Base-by-base conservation (phyloP, 2,888 invertebrate genomes). In the Agrochola lota region DNA sequence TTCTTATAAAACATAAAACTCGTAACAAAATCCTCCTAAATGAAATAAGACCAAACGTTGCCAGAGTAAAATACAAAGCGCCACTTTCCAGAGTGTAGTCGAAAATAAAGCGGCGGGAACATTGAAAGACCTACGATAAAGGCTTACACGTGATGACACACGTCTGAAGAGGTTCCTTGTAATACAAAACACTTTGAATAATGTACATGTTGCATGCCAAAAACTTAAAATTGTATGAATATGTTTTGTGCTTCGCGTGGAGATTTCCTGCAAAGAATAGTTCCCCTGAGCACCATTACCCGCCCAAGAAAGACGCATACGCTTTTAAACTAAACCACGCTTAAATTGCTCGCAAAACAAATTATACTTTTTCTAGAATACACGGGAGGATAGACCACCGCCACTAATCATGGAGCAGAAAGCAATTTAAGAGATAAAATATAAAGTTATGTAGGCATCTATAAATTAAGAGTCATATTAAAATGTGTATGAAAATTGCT, bases 251-350 rank as follows among this genome's bases (percentile, higher is more conserved):
- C 89, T 89, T 82, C 89, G 89, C 81, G 83, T 84, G 81, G 85
- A 90, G 90, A 90, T 91, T 91, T 87, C 79, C 84, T 75, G 73
- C 83, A 80, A 87, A 87, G 85, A 91, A 92, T 89, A 88, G 88
- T 89, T 87, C 94, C 93, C 93, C 71, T 40, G 93, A 89, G 93
- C 90, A 81, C 92, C 92, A 94, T 94, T 94, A 93, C 89, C 83
- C 82, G 74, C 85, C 84, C 85, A 87, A 86, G 84, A 86, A 89
- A 90, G 92, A 92, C 92, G 92, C 92, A 91, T 90, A 91, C 90
- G 93, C 94, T 94, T 94, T 94, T 94, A 94, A 93, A 94, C 93
- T 92, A 92, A 94, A 94, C 93, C 92, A 91, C 90, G 88, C 90
- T 91, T 92, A 93, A 93, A 94, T 92, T 91, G 90, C 91, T 90